Evolutionary conservation across 2,113 vertebrate species (phyloP).

Genomic region (Nematolebias whitei): DNA sequence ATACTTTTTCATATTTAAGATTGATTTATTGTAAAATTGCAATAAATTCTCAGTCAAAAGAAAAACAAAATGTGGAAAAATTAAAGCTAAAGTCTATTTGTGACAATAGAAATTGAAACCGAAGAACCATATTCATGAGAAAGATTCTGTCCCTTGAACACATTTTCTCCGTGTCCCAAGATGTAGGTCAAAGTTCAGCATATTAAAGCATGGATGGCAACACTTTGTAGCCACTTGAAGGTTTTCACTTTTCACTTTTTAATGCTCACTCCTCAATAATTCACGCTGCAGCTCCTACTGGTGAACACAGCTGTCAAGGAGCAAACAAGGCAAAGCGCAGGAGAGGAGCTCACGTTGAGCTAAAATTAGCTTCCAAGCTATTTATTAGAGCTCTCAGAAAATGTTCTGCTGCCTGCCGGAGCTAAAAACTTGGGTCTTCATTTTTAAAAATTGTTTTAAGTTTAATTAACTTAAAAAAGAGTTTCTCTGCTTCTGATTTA

Average conservation of each 20-base stretch:
- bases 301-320: slow-evolving; percentile 38
- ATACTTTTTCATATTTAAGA: no score
- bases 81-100: no score
- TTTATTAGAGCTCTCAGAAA: slow-evolving; percentile 9
- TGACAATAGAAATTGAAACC: background rate
- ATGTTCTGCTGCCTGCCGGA: slow-evolving; percentile 15
- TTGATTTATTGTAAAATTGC: no score
- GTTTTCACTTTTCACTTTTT: slow-evolving; percentile 19
- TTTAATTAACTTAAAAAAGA: no score
- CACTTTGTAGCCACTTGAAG: background rate
- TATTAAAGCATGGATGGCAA: background rate
- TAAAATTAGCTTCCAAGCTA: slow-evolving; percentile 31
- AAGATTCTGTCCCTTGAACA: background rate
- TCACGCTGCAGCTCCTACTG: slow-evolving; percentile 34
- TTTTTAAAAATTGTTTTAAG: background rate
- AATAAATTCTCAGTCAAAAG: no score
- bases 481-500: no score
- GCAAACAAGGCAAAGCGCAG: slow-evolving; percentile 25
- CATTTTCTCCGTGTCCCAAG: background rate
- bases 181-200: background rate
- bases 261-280: slow-evolving; percentile 49
- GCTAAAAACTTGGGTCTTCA: background rate
- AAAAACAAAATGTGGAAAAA: no score
- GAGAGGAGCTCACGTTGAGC: slow-evolving; percentile 20
- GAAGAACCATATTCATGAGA: background rate